Percentiles rank a stretch among this genome's conserved stretches.
Evolutionary conservation across 2,113 vertebrate species (phyloP).

Genomic region (Clarias magur): DNA sequence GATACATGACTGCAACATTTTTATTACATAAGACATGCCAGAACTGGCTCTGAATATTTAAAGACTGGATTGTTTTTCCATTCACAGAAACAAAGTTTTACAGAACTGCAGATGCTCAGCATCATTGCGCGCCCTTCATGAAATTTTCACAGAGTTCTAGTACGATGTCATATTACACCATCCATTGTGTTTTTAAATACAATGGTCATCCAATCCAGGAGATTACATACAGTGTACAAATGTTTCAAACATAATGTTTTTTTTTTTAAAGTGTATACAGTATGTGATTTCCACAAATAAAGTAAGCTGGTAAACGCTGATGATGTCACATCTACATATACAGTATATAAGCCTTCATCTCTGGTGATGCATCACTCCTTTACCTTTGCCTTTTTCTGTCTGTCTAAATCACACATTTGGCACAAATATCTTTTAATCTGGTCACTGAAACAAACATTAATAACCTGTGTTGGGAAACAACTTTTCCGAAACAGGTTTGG

Average conservation of each 20-base stretch:
- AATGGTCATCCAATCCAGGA: neutral
- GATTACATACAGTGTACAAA: neutral
- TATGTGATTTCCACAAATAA: neutral
- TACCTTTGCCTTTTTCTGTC: neutral
- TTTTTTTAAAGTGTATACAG: neutral
- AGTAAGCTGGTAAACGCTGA: neutral
- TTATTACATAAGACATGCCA: neutral
- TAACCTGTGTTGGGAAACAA: neutral
- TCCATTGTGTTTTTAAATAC: neutral
- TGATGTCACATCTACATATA: neutral
- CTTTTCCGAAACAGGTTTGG: neutral
- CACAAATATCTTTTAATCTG: neutral
- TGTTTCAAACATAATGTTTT: neutral
- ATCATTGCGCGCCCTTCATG: slow-evolving; percentile 9
- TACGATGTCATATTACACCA: slow-evolving; percentile 24
- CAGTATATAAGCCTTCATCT: neutral
- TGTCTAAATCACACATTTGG: neutral
- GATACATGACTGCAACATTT: neutral
- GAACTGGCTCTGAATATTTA: slow-evolving; percentile 15
- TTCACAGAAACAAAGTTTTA: neutral
- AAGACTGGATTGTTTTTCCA: neutral
- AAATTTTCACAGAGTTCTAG: slow-evolving; percentile 17
- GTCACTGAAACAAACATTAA: neutral
- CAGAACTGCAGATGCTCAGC: neutral
- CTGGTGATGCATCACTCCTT: neutral